These are phyloP conservation scores for Hippopotamyrus pictus DNA, from an alignment of 2,797 vertebrate genomes.

Conservation along the genomic window DNA sequence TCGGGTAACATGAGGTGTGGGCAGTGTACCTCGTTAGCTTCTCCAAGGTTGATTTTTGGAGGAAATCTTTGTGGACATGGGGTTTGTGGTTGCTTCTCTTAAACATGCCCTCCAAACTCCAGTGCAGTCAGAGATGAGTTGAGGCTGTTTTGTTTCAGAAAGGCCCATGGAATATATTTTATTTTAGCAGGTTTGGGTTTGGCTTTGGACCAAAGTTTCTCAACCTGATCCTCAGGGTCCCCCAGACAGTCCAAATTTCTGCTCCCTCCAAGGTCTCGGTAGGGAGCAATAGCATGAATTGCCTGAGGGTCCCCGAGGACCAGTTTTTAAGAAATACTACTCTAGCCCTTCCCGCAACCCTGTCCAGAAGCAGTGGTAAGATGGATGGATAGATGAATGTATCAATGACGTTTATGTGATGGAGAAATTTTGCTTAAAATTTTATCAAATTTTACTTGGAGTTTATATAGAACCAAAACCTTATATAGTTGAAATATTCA, in stretches of 20 bases:
- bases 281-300: background rate
- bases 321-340: background rate
- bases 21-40: background rate
- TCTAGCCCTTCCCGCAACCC: background rate
- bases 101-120: background rate
- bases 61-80: background rate
- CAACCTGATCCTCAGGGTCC: background rate
- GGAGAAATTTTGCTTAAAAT: background rate
- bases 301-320: background rate
- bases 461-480: background rate
- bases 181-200: background rate
- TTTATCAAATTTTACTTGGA: background rate
- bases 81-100: background rate
- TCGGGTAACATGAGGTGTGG: background rate
- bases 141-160: background rate
- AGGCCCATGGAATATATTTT: background rate
- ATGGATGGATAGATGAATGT: background rate
- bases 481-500: background rate
- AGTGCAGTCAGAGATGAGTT: background rate
- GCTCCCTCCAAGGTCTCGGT: background rate
- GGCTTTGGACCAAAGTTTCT: background rate
- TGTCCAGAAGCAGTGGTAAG: background rate
- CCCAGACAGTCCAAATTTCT: background rate
- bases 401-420: background rate
- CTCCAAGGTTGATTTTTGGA: background rate